A percentile compares a stretch with the other conserved stretches of the same genome.
These are phyloP conservation scores for Ciconia maguari DNA, from an alignment of 2,113 vertebrate species.

Conservation along the genomic window DNA sequence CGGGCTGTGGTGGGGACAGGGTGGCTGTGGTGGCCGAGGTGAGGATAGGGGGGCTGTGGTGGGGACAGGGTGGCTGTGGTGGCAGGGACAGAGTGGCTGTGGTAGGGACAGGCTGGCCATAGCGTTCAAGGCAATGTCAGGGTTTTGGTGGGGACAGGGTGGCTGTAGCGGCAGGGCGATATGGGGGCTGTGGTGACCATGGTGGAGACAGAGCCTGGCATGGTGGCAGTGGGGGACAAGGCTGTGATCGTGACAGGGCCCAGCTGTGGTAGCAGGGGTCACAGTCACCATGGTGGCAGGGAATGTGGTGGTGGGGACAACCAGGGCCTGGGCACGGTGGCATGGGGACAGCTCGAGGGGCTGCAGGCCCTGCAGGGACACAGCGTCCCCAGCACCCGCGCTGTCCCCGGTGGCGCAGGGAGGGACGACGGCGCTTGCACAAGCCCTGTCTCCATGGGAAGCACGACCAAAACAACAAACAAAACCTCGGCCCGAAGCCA, in stretches of 20 bases:
- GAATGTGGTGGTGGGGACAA: background rate
- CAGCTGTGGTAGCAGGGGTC: background rate
- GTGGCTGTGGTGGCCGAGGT: background rate
- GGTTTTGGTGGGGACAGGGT: background rate
- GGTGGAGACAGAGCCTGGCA: background rate
- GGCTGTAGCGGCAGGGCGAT: background rate
- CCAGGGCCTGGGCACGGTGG: background rate
- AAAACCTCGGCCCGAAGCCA: background rate
- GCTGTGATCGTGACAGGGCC: background rate
- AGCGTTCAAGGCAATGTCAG: too few species aligned
- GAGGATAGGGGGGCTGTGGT: too few species aligned
- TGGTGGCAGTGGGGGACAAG: background rate
- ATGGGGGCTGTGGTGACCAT: background rate
- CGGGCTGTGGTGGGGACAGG: background rate
- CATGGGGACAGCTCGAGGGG: background rate
- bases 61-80: background rate
- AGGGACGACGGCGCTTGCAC: background rate
- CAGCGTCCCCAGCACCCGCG: background rate
- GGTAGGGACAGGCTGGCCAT: too few species aligned
- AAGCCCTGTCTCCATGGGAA: slow-evolving; percentile 27
- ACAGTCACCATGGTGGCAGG: background rate
- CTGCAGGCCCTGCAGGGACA: background rate
- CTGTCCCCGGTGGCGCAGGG: background rate
- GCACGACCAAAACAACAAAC: slow-evolving; percentile 11
- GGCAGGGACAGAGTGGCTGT: background rate